Evolutionary conservation across 2,888 invertebrate genomes (phyloP).

Genomic region (Noctua fimbriata): DNA sequence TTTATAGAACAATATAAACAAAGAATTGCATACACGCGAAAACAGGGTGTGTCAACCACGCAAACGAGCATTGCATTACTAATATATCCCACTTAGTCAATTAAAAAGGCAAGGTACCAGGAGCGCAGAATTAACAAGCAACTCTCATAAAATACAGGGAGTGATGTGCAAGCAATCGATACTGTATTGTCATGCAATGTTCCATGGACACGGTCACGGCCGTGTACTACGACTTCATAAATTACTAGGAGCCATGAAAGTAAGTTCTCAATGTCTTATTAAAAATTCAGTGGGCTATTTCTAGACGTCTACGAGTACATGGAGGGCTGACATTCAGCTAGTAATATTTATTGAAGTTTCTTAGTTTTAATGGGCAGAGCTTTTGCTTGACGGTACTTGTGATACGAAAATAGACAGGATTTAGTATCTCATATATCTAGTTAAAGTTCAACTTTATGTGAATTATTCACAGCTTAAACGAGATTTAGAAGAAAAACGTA

Average conservation of each 20-base stretch:
- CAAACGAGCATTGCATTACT: conserved; percentile 42
- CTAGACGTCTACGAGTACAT: conserved; percentile 21
- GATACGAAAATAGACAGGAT: not conserved
- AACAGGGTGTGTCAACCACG: conserved; percentile 42
- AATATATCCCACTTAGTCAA: conserved; percentile 37
- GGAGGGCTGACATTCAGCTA: conserved; percentile 47
- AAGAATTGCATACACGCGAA: conserved; percentile 56
- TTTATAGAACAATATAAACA: conserved; percentile 29
- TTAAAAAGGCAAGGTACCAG: conserved; percentile 46
- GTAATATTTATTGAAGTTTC: conserved; percentile 21
- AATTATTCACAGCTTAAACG: not conserved
- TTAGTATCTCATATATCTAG: not conserved
- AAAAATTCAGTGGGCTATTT: conserved; percentile 62
- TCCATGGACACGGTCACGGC: conserved; percentile 65
- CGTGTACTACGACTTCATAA: conserved; percentile 40
- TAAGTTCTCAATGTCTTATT: conserved; percentile 59
- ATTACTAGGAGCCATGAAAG: conserved; percentile 64
- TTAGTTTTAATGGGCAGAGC: conserved; percentile 1
- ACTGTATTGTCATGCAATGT: conserved; percentile 62
- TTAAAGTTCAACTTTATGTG: not conserved
- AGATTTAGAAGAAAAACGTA: conserved; percentile 18
- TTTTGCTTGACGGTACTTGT: not conserved
- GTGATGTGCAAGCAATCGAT: conserved; percentile 63
- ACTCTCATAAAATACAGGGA: conserved; percentile 26
- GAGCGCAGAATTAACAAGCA: conserved; percentile 34